A percentile compares a stretch with the other conserved stretches of the same genome.
Conservation (phyloP, 1,140 invertebrate genomes). For the Caenorhabditis inopinata region DNA sequence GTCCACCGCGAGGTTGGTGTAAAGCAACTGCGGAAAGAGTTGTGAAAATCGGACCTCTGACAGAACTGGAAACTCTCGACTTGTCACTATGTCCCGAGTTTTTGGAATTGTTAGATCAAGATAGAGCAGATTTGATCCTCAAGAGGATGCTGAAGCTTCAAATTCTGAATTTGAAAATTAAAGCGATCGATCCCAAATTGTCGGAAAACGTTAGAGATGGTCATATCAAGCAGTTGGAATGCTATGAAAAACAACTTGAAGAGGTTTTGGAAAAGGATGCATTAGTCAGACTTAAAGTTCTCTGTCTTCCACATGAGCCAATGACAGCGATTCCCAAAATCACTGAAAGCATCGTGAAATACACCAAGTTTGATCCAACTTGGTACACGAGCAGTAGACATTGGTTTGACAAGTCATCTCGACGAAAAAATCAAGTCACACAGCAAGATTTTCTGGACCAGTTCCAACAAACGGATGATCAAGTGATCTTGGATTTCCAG, state of each 20-base stretch:
- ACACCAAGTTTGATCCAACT: background rate
- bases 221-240: no score
- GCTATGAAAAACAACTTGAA: no score
- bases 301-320: no score
- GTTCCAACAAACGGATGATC: background rate
- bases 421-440: no score
- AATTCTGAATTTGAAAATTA: background rate
- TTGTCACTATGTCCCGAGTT: background rate
- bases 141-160: background rate
- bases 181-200: background rate
- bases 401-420: background rate
- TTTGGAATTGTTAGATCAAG: background rate
- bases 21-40: background rate
- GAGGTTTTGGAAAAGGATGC: no score
- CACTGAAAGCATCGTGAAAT: no score
- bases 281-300: no score
- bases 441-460: background rate
- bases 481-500: background rate
- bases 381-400: background rate
- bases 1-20: background rate
- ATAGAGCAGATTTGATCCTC: background rate
- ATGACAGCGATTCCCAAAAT: no score
- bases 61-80: background rate
- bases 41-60: background rate
- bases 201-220: no score